Base-by-base conservation (phyloP, 2,888 invertebrate species). In the Tortrix viridana region DNA sequence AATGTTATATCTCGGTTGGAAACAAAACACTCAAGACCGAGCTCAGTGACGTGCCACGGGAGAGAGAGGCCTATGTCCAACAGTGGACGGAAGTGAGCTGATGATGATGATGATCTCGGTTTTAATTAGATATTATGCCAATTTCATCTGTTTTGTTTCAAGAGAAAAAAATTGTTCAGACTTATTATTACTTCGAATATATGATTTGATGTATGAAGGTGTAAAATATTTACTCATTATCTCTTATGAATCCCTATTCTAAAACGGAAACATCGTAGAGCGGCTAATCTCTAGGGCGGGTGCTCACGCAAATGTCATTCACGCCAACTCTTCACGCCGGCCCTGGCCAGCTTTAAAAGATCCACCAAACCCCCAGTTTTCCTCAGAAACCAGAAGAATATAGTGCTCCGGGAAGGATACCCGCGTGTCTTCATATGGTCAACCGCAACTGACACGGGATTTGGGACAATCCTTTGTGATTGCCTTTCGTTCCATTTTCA, bases 271-370 rank as follows among this genome's bases (percentile, higher is more conserved):
- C 52, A 44, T 61, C 55, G 63, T 41, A 58, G 47, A 58, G 69
- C 69, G 77, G 81, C 83, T 88, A 86, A 88, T 87, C 88, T 85
- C 81, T 71, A 81, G 81, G 84, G 86, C 76, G 79, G 81, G 76
- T 76, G 81, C 83, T 86, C 85, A 86, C 81, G 83, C 81, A 86
- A 87, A 88, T 85, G 87, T 83, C 84, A 84, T 85, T 86, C 83
- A 80, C 84, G 79, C 80, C 76, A 82, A 80, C 86, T 85, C 81
- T 84, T 82, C 78, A 79, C 77, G 79, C 76, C 71, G 74, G 65
- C 63, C 67, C 67, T 69, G 72, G 69, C 82, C 80, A 80, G 61
- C 56, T 52, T 49, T 61, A 38, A 49, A 50, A 70, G 74, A 77
- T 54, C 84, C 73, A 23, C 76, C 74, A 63, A 58, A 46, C 69